Base-by-base conservation (phyloP, 1,140 invertebrate genomes). In the Drosophila busckii region DNA sequence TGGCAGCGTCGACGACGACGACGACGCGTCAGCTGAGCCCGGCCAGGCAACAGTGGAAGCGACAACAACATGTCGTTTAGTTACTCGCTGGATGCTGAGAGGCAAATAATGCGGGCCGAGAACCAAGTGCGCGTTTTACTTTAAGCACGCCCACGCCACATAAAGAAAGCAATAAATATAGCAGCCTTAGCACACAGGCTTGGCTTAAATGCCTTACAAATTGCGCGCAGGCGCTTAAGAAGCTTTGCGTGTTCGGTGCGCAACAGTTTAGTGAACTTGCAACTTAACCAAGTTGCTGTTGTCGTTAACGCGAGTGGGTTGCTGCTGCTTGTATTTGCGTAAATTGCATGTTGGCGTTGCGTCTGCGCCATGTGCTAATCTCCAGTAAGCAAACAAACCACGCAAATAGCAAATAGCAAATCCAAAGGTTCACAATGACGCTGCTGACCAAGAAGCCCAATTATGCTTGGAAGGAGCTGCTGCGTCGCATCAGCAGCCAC, bases 251-350 rank as follows among this genome's bases (percentile, higher is more conserved):
- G 34, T 59, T 19, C 20, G 15, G 15, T 40, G 16, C 15, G 42
- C 12, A 17, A 17, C 61, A 63, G 75, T 82, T 80, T 82, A 80
- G 60, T 69, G 75, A 69, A 78, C 63, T 48, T 46, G 32, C n/a
- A 31, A 19, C 42, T 68, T 46, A 55, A 28, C 52, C 55, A 42
- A 31, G 5, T 44, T 22, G 10, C 10, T 10, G 38, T 26, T 35
- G 22, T 29, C 35, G 28, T 19, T 13, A 46, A 17, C 23, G 46
- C 26, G 55, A 31, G 20, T 20, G 26, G 29, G 23, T 12, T 42
- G 29, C 26, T 38, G 37, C 37, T 59, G 46, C 19, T 44, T 45
- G 29, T 15, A 49, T 41, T 46, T 50, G 55, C 55, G 22, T 34
- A 34, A 41, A 68, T 63, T 56, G 63, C 50, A 71, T 52, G 66